Evolutionary conservation across 2,888 invertebrate species (phyloP).

Genomic region (Amphipyra berbera): DNA sequence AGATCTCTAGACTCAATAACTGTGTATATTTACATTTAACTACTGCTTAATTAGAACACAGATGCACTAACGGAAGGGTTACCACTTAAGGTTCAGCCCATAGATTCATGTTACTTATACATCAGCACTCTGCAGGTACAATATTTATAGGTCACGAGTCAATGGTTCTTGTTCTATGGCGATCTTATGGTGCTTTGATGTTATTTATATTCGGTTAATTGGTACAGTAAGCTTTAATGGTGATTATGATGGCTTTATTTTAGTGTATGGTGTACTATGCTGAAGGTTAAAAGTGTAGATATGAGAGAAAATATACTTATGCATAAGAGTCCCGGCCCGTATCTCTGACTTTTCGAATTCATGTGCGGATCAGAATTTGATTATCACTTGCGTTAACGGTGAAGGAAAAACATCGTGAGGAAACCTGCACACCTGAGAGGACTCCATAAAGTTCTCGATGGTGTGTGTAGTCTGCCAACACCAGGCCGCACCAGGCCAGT

Average conservation of each 20-base stretch:
- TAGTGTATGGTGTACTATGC: not conserved
- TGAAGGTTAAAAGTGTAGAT: no score
- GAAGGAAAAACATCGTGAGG: no score
- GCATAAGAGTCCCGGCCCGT: no score
- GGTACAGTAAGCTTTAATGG: conserved; percentile 3
- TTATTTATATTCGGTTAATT: conserved; percentile 30
- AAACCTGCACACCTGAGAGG: no score
- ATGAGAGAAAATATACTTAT: no score
- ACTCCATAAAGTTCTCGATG: no score
- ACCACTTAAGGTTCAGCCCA: not conserved
- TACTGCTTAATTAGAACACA: conserved; percentile 14
- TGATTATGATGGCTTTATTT: not conserved
- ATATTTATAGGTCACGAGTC: conserved; percentile 21
- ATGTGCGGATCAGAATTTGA: no score
- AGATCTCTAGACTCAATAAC: no score
- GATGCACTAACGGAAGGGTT: conserved; percentile 10
- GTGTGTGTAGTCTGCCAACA: no score
- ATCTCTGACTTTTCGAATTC: no score
- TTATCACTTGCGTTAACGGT: no score
- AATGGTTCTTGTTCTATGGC: conserved; percentile 3
- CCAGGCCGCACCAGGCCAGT: no score
- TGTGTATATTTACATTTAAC: not conserved
- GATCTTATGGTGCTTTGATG: conserved; percentile 15
- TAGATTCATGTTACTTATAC: conserved; percentile 2
- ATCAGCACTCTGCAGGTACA: conserved; percentile 23